Evolutionary conservation across 2,888 invertebrate genomes (phyloP).

Genomic region (Pheosia gnoma): DNA sequence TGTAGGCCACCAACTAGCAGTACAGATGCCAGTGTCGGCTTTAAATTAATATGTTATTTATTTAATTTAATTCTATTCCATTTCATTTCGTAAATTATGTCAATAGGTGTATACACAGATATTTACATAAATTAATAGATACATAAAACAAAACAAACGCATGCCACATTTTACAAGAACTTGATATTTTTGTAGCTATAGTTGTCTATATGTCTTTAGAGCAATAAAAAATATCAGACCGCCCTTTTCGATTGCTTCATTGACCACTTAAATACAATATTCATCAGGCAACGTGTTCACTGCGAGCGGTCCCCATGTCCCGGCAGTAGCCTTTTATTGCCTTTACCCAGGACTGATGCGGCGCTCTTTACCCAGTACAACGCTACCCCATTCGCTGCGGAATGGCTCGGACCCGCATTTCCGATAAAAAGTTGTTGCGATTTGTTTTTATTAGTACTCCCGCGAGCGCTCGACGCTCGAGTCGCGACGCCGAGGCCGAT

Average conservation of each 20-base stretch:
- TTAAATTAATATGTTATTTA: neutral
- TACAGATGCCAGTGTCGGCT: neutral
- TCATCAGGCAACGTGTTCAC: neutral
- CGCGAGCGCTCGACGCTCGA: conserved; percentile 7
- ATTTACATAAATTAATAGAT: too few species aligned
- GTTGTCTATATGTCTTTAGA: too few species aligned
- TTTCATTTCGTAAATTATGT: too few species aligned
- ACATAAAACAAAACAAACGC: too few species aligned
- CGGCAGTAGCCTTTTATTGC: conserved; percentile 15
- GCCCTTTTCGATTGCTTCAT: neutral
- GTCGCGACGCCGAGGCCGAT: conserved; percentile 7
- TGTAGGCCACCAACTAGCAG: neutral
- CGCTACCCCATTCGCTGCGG: conserved; percentile 21
- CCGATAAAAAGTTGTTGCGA: conserved; percentile 41
- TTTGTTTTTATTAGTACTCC: conserved; percentile 43
- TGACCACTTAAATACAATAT: neutral
- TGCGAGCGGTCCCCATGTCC: neutral
- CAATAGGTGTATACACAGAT: too few species aligned
- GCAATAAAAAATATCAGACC: too few species aligned
- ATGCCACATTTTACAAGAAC: too few species aligned
- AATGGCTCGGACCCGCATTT: conserved; percentile 26
- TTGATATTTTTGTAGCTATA: too few species aligned
- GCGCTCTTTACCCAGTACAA: conserved; percentile 35
- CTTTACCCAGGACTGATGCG: conserved; percentile 30
- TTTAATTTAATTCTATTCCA: neutral